These are phyloP conservation scores for Mamestra brassicae DNA, from an alignment of 2,888 invertebrate species.

Conservation along the genomic window DNA sequence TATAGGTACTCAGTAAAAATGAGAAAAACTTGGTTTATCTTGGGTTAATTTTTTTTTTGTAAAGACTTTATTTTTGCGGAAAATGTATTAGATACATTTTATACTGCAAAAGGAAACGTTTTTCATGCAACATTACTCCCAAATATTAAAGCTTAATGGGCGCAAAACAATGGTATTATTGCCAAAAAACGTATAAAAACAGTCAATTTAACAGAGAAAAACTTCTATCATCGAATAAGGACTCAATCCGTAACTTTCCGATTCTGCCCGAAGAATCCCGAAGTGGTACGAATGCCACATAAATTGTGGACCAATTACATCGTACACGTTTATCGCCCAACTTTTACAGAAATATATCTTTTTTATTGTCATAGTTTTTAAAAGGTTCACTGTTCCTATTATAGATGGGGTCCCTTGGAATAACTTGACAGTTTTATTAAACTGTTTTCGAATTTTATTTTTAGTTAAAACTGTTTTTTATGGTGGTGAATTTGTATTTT, in stretches of 20 bases:
- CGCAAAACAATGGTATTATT: conserved; percentile 50
- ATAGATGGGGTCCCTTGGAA: conserved; percentile 66
- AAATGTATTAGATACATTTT: background rate
- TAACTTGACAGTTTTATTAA: conserved; percentile 63
- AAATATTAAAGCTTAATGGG: conserved; percentile 27
- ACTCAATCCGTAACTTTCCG: conserved; percentile 58
- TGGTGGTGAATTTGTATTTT: conserved; percentile 9
- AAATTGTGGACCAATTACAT: conserved; percentile 84
- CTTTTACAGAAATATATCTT: conserved; percentile 81
- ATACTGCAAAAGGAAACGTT: background rate
- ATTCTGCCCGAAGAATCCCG: conserved; percentile 70
- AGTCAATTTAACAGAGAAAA: conserved; percentile 54
- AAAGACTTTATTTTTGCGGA: background rate
- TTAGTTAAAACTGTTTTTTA: background rate
- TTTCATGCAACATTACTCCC: conserved; percentile 18
- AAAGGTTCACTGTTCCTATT: conserved; percentile 82
- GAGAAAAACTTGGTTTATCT: background rate
- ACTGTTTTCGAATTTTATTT: conserved; percentile 45
- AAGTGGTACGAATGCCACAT: conserved; percentile 72
- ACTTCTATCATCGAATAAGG: conserved; percentile 53
- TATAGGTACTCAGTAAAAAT: background rate
- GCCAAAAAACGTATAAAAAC: conserved; percentile 52
- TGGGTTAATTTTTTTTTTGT: background rate
- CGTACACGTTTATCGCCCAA: conserved; percentile 79
- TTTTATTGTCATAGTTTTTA: conserved; percentile 85